A percentile compares a stretch with the other conserved stretches of the same genome.
phyloP scores from a whole-genome alignment of 2,113 vertebrate species.

The Indri indri region DNA sequence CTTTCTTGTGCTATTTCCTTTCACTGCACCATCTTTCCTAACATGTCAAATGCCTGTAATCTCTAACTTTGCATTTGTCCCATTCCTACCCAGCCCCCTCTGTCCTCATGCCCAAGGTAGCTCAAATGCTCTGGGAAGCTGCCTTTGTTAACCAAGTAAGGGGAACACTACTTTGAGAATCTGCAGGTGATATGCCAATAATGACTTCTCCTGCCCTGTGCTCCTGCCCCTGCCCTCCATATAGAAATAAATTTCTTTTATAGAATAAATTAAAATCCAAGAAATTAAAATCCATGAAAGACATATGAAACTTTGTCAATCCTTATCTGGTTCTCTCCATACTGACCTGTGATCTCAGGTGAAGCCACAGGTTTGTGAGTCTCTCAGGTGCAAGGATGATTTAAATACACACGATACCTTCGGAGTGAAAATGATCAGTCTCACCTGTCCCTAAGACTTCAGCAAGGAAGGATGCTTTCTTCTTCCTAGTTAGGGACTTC shows the following conservation, averaged over 20 bases:
- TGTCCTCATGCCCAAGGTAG: not conserved
- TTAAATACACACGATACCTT: not conserved
- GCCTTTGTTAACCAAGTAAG: not conserved
- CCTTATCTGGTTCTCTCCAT: not conserved
- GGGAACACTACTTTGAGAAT: not conserved
- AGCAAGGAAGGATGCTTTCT: not conserved
- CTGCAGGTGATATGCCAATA: not conserved
- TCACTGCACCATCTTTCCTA: not conserved
- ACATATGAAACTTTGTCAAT: not conserved
- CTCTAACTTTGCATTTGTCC: not conserved
- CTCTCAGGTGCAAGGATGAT: not conserved
- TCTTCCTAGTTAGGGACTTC: not conserved
- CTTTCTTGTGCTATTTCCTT: not conserved
- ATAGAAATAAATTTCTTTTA: not conserved
- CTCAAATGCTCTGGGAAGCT: not conserved
- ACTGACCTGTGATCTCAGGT: not conserved
- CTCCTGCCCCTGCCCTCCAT: not conserved
- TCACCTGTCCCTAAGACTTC: not conserved
- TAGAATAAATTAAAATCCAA: conserved; percentile 15
- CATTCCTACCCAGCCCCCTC: rapidly evolving
- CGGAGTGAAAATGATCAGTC: not conserved
- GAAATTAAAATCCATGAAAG: not conserved
- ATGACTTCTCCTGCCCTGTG: not conserved
- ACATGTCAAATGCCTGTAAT: not conserved
- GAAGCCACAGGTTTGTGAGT: not conserved